Percentiles rank a stretch among this genome's conserved stretches.
phyloP scores from a whole-genome alignment of 2,888 invertebrate species.

The Ormyrus rosae region DNA sequence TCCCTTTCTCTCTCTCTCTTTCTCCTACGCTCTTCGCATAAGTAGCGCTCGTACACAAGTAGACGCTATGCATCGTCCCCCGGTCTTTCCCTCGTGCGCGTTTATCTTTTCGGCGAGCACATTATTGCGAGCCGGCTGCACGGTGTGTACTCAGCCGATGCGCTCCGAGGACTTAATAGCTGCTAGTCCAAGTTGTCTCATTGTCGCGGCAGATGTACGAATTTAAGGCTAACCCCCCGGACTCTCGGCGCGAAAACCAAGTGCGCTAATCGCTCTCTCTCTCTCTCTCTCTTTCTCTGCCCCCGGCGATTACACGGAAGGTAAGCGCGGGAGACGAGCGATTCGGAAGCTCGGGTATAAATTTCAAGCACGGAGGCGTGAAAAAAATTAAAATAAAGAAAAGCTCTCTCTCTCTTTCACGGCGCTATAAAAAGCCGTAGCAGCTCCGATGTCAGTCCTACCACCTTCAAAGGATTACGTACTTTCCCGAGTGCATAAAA shows the following conservation, averaged over 20 bases:
- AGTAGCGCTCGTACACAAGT: background rate
- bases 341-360: too few species aligned
- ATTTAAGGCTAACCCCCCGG: constrained; percentile 65
- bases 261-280: constrained; percentile 27
- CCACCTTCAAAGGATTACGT: constrained; percentile 51
- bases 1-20: constrained; percentile 54
- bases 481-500: constrained; percentile 54
- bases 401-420: background rate
- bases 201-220: constrained; percentile 74
- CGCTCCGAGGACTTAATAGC: constrained; percentile 69
- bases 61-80: constrained; percentile 21
- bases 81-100: constrained; percentile 53
- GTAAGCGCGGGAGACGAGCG: background rate
- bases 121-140: constrained; percentile 36
- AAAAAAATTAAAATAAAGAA: background rate
- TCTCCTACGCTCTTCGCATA: constrained; percentile 18
- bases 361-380: background rate
- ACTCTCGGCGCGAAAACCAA: constrained; percentile 13
- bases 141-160: constrained; percentile 72
- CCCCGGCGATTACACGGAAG: background rate
- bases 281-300: background rate
- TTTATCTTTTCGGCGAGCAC: constrained; percentile 60
- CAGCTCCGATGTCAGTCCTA: constrained; percentile 28
- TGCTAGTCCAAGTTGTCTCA: constrained; percentile 62
- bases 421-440: constrained; percentile 16